Evolutionary conservation across 2,888 invertebrate species (phyloP).

Genomic region (Drosophila algonquin): DNA sequence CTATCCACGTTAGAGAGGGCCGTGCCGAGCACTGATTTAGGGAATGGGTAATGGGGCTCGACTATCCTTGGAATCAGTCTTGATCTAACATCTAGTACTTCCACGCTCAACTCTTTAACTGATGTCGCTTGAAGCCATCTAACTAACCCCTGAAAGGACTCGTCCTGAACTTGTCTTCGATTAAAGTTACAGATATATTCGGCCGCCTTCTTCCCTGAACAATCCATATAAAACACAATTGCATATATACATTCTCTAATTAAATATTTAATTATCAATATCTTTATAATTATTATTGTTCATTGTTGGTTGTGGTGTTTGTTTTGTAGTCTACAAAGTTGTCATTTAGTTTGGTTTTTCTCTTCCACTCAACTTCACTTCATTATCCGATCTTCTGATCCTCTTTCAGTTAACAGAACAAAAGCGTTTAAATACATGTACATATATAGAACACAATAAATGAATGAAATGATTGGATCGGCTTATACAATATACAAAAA

Average conservation of each 20-base stretch:
- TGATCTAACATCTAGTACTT: no score
- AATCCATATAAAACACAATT: conserved; percentile 14
- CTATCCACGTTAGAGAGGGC: no score
- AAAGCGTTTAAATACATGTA: conserved; percentile 57
- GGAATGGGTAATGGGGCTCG: no score
- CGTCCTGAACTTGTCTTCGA: background rate
- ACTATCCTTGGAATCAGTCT: no score
- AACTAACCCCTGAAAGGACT: no score
- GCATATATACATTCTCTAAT: conserved; percentile 52
- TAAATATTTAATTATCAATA: conserved; percentile 48
- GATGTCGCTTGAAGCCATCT: no score
- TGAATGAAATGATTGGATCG: conserved; percentile 17
- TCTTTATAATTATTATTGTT: conserved; percentile 72
- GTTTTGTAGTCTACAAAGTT: conserved; percentile 67
- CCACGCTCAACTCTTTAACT: no score
- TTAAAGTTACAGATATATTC: no score
- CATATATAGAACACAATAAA: conserved; percentile 13
- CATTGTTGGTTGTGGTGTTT: conserved; percentile 57
- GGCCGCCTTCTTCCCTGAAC: no score
- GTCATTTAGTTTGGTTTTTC: conserved; percentile 50
- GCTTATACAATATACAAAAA: conserved; percentile 26
- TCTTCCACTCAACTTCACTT: conserved; percentile 28
- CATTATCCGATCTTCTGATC: background rate
- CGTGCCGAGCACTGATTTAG: no score
- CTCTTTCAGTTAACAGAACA: conserved; percentile 62